Percentiles rank a stretch among this genome's conserved stretches.
These are phyloP conservation scores for Liopterus haemorrhoidalis DNA, from an alignment of 2,888 invertebrate genomes.

Conservation along the genomic window DNA sequence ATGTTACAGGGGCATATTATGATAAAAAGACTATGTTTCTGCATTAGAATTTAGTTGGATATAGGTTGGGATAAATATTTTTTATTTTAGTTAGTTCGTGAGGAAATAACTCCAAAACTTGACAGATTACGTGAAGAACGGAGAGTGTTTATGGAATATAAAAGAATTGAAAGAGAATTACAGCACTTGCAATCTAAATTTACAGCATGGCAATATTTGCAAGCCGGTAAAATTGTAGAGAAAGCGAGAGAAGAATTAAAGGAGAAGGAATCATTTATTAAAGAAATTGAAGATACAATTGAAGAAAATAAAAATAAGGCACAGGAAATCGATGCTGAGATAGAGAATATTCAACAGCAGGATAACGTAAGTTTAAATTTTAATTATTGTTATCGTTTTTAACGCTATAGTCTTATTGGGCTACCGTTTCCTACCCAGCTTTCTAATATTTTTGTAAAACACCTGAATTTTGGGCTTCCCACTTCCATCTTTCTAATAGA, in stretches of 20 bases:
- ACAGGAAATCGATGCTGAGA: conserved; percentile 52
- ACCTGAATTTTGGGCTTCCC: too few species aligned
- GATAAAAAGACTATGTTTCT: background rate
- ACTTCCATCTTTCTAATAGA: too few species aligned
- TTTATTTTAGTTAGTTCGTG: conserved; percentile 57
- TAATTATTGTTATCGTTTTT: too few species aligned
- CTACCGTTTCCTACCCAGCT: too few species aligned
- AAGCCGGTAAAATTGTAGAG: conserved; percentile 30
- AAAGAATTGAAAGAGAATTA: conserved; percentile 76
- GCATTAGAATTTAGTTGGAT: background rate
- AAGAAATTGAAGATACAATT: conserved; percentile 46
- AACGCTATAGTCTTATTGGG: too few species aligned
- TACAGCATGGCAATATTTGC: conserved; percentile 63
- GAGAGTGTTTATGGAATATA: conserved; percentile 78
- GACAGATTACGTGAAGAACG: conserved; percentile 80
- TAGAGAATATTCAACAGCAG: conserved; percentile 55
- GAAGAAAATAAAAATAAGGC: conserved; percentile 52
- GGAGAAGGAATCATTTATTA: conserved; percentile 29
- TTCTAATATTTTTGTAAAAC: too few species aligned
- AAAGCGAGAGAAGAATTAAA: conserved; percentile 37
- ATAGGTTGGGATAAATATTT: conserved; percentile 3
- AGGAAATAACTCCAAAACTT: conserved; percentile 88
- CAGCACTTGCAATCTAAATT: conserved; percentile 72
- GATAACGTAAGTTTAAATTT: conserved; percentile 53
- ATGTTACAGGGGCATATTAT: background rate